phyloP scores from a whole-genome alignment of 2,797 vertebrate species.

The Todus mexicanus region DNA sequence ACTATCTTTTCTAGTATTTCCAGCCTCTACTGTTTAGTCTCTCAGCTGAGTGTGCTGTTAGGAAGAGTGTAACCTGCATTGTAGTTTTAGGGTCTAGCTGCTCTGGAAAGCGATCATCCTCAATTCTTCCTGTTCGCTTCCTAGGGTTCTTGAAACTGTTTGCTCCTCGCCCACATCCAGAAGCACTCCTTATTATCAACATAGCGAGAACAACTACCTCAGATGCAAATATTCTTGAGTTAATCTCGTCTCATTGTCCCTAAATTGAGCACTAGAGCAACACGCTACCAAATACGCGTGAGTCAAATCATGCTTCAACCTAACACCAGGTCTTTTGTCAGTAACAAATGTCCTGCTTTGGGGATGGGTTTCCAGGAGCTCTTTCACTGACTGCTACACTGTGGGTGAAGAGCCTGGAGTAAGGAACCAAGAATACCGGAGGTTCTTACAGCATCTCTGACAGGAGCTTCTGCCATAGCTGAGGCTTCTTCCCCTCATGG shows the following conservation, averaged over 20 bases:
- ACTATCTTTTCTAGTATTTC: background rate
- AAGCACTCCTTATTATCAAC: background rate
- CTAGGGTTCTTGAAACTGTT: background rate
- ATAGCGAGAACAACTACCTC: background rate
- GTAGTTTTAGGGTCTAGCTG: background rate
- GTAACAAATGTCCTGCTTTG: background rate
- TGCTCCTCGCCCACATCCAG: background rate
- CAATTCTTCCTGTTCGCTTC: background rate
- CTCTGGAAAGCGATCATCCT: background rate
- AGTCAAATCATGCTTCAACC: background rate
- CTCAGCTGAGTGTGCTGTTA: background rate
- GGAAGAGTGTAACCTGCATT: background rate
- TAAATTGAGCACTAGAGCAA: background rate
- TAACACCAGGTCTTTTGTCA: background rate
- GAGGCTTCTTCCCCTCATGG: background rate
- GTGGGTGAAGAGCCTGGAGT: background rate
- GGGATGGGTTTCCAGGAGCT: background rate
- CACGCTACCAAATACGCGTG: background rate
- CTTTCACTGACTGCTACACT: background rate
- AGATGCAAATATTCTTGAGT: slow-evolving; percentile 3
- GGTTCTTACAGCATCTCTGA: background rate
- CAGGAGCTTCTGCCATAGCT: background rate
- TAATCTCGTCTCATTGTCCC: background rate
- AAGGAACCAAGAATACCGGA: background rate
- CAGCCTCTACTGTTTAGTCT: background rate